Base-by-base conservation (phyloP, 2,797 vertebrate genomes). In the Pteropus rufus region DNA sequence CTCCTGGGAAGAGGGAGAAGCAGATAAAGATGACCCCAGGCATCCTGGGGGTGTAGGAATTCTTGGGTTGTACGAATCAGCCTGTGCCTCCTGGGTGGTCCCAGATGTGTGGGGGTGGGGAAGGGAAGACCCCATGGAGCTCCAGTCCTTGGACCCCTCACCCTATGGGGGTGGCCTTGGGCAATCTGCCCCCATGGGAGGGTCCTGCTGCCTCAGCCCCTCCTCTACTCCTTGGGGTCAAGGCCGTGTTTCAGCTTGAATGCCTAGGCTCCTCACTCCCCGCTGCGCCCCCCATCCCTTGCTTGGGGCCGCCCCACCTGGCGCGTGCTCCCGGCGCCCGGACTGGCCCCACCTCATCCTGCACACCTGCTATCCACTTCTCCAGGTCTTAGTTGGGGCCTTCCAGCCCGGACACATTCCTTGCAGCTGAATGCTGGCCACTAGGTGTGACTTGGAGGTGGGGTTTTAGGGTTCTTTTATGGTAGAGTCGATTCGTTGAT, bases 231-330 rank as follows among this genome's bases (percentile, higher is more conserved):
- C 69, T 18, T 1, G 23, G 58, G 44, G 56, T 62, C 82, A 60
- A 52, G 54, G 26, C 39, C 7, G 3, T 29, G 2, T 7, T 34
- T n/a, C 16, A 24, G 14, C 56, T 36, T 34, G 39, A 29, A 6
- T 26, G 54, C 34, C 11, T 0, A 1, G 16, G 36, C 29, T 81
- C 39, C 26, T 6, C 41, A 5, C 60, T 4, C 29, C n/a, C 16
- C 7, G 34, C 21, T 29, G 14, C 31, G 34, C 34, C 5, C 5
- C 2, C 23, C 65, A 46, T 39, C 21, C 67, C 7, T 3, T 64
- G 52, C 56, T 23, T 0, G n/a, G 34, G 26, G 36, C 44, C 0
- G 11, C 7, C 58, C 3, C 24, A 8, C 0, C 9, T 8, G 41
- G 12, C 0, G 29, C 21, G 1, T 34, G 65, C 26, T 60, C 77